Evolutionary conservation across 1,140 invertebrate species (phyloP).

Genomic region (Hormaphis cornu): DNA sequence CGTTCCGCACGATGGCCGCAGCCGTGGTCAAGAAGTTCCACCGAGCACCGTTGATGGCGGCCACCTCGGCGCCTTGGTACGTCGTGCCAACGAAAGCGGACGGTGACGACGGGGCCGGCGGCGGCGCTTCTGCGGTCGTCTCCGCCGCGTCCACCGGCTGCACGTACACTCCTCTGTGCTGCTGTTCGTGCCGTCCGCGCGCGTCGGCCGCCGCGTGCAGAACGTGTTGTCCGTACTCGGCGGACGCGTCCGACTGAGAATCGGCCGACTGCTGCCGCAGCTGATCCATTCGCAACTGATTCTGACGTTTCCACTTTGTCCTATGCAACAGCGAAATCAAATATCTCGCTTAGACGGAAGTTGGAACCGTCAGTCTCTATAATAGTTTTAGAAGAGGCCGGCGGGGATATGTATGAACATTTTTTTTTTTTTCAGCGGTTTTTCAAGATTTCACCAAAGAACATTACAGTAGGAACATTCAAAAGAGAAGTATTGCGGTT

Average conservation of each 20-base stretch:
- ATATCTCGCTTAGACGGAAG: too few species aligned
- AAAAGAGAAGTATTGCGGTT: too few species aligned
- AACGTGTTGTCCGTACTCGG: constrained; percentile 28
- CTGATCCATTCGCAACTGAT: constrained; percentile 75
- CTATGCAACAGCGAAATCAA: too few species aligned
- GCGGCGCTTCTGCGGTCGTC: constrained; percentile 42
- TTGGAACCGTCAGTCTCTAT: too few species aligned
- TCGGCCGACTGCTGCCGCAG: constrained; percentile 65
- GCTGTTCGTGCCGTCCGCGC: neutral
- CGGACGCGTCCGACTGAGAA: constrained; percentile 50
- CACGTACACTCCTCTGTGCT: constrained; percentile 11
- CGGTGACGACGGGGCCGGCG: neutral
- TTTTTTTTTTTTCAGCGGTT: too few species aligned
- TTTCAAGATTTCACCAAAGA: too few species aligned
- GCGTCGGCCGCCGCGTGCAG: neutral
- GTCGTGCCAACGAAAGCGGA: constrained; percentile 39
- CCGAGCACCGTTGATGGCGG: constrained; percentile 44
- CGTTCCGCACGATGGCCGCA: constrained; percentile 61
- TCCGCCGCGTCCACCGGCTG: neutral
- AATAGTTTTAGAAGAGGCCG: too few species aligned
- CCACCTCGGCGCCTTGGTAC: constrained; percentile 42
- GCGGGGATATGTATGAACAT: too few species aligned
- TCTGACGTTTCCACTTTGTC: constrained; percentile 92
- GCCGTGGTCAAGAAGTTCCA: constrained; percentile 50
- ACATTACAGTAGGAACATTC: too few species aligned